Conservation (phyloP, 2,888 invertebrate genomes). For the Zhengitettix transpicula region DNA sequence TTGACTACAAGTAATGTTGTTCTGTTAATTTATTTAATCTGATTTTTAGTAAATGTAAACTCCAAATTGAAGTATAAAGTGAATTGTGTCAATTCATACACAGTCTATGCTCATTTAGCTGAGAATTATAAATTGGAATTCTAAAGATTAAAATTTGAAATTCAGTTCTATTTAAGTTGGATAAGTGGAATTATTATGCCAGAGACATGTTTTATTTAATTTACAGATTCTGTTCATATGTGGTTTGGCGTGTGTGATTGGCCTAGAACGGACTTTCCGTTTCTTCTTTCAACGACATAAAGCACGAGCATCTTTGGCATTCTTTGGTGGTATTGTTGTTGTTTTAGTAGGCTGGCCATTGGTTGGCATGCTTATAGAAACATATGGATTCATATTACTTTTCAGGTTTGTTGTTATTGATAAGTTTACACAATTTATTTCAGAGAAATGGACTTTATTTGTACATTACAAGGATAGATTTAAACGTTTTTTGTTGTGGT, state of each 20-base stretch:
- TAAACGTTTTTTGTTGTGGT: too few species aligned
- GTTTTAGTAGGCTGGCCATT: slow-evolving; percentile 93
- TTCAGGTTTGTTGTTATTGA: slow-evolving; percentile 43
- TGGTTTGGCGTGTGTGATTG: slow-evolving; percentile 91
- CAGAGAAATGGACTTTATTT: too few species aligned
- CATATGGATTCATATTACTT: slow-evolving; percentile 82
- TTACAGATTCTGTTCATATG: slow-evolving; percentile 88
- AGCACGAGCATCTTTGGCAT: slow-evolving; percentile 72
- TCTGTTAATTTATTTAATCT: too few species aligned
- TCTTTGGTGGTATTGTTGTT: slow-evolving; percentile 82
- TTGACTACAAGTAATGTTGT: too few species aligned
- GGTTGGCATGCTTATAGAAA: slow-evolving; percentile 89
- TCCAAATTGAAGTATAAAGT: too few species aligned
- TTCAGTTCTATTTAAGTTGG: background rate
- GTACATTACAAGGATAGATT: too few species aligned
- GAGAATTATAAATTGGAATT: too few species aligned
- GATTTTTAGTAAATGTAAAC: too few species aligned
- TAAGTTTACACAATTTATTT: too few species aligned
- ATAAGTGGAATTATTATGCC: slow-evolving; percentile 1
- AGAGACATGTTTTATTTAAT: slow-evolving; percentile 16
- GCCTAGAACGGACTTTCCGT: slow-evolving; percentile 81
- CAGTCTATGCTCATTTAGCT: too few species aligned
- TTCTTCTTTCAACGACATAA: slow-evolving; percentile 98
- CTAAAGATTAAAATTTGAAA: background rate
- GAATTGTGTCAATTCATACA: too few species aligned